Base-by-base conservation (phyloP, 2,113 vertebrate species). In the Megatriorchis doriae region DNA sequence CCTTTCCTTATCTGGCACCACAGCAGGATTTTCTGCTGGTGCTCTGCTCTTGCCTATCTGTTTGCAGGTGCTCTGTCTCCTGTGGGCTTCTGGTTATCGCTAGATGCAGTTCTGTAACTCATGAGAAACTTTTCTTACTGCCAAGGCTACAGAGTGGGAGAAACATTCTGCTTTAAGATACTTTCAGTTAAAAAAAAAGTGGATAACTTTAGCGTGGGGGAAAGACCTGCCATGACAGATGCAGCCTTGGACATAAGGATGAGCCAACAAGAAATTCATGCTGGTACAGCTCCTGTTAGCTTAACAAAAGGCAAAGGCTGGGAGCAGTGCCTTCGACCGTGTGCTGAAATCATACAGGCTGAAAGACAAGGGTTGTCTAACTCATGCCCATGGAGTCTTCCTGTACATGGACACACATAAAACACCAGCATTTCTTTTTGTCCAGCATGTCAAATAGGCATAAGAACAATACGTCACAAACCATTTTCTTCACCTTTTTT, bases 251-350 rank as follows among this genome's bases (percentile, higher is more conserved):
- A 20, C 4, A 0, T 4, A 6, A 36, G 56, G 74, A 58, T 34
- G 56, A 71, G 50, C 50, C 68, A 11, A 18, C 8, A 10, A 29
- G 62, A 61, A 9, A 9, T 32, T 40, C 2, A 0, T 4, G 7
- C 26, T 1, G 13, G 8, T 26, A 4, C 1, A 42, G 72, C n/a
- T 78, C 1, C 0, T 7, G 15, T 10, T 13, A 8, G 36, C 34
- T 27, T 20, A 10, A 7, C 22, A 6, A 16, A 32, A n/a, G 34
- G 77, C 26, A 14, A 18, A 38, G 32, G 40, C 8, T 43, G 38
- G n/a, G 38, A 67, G 47, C 55, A 11, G 22, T 4, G 48, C 26
- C 50, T 50, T 9, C 4, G 2, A 4, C 26, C 27, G 31, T 2
- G 50, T 2, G 4, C 53, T 4, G 3, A 43, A 40, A 34, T 10